Base-by-base conservation (phyloP, 2,888 invertebrate genomes). In the Suillia variegata region DNA sequence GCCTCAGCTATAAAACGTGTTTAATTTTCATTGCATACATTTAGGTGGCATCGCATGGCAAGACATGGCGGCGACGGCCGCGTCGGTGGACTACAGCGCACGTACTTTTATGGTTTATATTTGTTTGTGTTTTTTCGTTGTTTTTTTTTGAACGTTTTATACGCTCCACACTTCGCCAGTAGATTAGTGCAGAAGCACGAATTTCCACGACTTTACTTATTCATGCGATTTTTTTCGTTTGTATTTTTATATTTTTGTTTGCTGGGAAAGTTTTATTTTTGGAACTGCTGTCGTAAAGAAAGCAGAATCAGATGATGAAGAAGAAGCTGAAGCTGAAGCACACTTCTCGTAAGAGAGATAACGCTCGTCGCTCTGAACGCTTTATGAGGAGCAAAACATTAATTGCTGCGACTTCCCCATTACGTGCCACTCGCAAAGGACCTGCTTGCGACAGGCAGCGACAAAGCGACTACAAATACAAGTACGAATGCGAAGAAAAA, bases 101-200 rank as follows among this genome's bases (percentile, higher is more conserved):
- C 18, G 18, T 48, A 6, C n/a, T 42, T 15, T 42, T 42, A 15
- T 48, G 13, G 5, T 5, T 48, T 17, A 17, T 5, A 1, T 1
- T n/a, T n/a, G n/a, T 48, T 12, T 48, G 10, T 5, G 5, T 48
- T 20, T 48, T 20, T 48, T 18, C 18, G 48, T 2, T 20, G 26
- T 20, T 48, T 20, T 48, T 18, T 20, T 17, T 2, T 20, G 26
- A 10, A 26, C 10, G 10, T 26, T 6, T 26, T 10, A 26, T 26
- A 26, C 26, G 26, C 26, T 6, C 20, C 15, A 21, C 10, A 24
- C 18, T 5, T 13, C 18, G 26, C 31, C 17, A 18, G 21, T 21
- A 33, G 52, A 52, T 52, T 52, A 52, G 52, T 21, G 52, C 34
- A 15, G 34, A 52, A 52, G 34, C 34, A 53, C 38, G 53, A 53